phyloP scores from a whole-genome alignment of 2,888 invertebrate genomes.

The Limnephilus rhombicus region DNA sequence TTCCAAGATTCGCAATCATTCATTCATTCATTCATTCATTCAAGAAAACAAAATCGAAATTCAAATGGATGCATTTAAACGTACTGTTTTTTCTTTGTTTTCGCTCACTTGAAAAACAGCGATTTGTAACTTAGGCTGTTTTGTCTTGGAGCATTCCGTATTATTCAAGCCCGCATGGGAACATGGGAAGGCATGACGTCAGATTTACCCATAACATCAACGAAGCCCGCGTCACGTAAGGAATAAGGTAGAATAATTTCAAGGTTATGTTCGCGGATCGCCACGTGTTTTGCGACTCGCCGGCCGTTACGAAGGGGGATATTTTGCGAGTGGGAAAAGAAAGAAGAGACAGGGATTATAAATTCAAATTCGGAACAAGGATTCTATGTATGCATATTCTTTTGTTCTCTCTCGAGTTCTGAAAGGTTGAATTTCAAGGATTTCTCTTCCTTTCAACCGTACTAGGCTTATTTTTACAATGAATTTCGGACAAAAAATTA shows the following conservation, averaged over 20 bases:
- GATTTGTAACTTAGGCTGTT: neutral
- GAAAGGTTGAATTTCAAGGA: conserved; percentile 16
- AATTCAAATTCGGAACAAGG: conserved; percentile 33
- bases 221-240: neutral
- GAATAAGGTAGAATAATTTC: conserved; percentile 4
- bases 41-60: no score
- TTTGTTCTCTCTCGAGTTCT: neutral
- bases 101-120: no score
- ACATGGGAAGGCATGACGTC: neutral
- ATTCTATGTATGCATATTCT: neutral
- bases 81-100: no score
- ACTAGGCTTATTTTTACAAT: neutral
- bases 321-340: conserved; percentile 4
- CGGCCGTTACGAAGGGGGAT: neutral
- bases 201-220: neutral
- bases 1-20: no score
- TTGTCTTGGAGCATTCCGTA: neutral
- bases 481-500: neutral
- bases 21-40: no score
- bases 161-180: no score
- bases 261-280: neutral
- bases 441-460: neutral
- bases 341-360: conserved; percentile 21
- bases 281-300: neutral
- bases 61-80: no score